A percentile compares a stretch with the other conserved stretches of the same genome.
Evolutionary conservation across 1,140 invertebrate genomes (phyloP).

Genomic region (Phenacoccus solenopsis): DNA sequence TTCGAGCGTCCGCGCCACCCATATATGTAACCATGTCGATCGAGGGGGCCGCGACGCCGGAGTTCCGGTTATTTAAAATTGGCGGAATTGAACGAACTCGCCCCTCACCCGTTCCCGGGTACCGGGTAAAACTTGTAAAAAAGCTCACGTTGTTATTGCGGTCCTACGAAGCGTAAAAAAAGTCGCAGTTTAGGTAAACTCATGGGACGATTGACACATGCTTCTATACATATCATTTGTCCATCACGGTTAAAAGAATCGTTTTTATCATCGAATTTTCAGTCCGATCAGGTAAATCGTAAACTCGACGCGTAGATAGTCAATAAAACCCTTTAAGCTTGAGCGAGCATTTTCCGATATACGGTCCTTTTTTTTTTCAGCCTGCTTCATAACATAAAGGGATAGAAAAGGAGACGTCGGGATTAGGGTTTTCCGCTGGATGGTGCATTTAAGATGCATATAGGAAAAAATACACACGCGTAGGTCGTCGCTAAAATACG

Average conservation of each 20-base stretch:
- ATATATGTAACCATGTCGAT: too few relatives aligned
- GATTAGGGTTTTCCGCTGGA: slow-evolving; percentile 5
- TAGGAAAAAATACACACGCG: neutral
- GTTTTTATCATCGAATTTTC: slow-evolving; percentile 16
- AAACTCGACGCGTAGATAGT: slow-evolving; percentile 1
- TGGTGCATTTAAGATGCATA: slow-evolving; percentile 5
- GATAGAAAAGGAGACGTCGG: neutral
- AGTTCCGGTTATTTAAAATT: too few relatives aligned
- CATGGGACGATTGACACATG: slow-evolving; percentile 14
- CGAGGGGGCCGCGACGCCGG: too few relatives aligned
- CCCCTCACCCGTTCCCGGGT: too few relatives aligned
- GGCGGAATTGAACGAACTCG: too few relatives aligned
- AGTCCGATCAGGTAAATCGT: slow-evolving; percentile 16
- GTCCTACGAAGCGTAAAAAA: neutral
- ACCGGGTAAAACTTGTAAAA: too few relatives aligned
- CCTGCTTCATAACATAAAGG: neutral
- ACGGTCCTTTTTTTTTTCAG: neutral
- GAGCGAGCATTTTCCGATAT: neutral
- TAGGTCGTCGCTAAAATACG: too few relatives aligned
- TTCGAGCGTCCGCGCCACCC: too few relatives aligned
- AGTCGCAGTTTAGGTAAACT: slow-evolving; percentile 14
- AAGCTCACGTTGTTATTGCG: slow-evolving; percentile 13
- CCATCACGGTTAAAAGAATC: slow-evolving; percentile 13
- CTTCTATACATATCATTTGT: slow-evolving; percentile 16
- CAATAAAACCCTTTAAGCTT: slow-evolving; percentile 12